Evolutionary conservation across 2,113 vertebrate genomes (phyloP), one percentile per base, ranked within the genome.

Genomic region (Spheniscus mendiculus): DNA sequence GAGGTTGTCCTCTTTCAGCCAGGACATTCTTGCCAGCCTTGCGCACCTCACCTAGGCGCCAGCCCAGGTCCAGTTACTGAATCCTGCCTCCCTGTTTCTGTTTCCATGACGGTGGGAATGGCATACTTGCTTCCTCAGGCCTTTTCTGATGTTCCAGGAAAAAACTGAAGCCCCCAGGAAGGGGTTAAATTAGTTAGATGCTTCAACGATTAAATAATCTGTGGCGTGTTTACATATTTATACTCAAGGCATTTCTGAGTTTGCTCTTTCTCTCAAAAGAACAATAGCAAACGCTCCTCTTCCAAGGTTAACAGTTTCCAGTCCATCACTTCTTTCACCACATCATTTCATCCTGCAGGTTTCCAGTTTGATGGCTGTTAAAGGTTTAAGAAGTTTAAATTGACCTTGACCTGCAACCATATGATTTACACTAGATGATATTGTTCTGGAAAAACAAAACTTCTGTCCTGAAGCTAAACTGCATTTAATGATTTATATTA

Each of bases 331-430:
- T 97, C 58, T 90, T 92, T 96, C 89, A 88, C 55, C 93, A 96
- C 76, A 89, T 94, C 38, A 82, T 89, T 81, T 93, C 81, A 83
- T 77, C 59, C 85, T 78, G 61, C 61, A 85, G 58, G 76, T 93
- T 94, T 96, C 90, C 93, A 97, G 90, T 87, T 67, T 96, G 78
- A 87, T 84, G 91, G 36, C 77, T 93, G 12, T 71, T 79, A 78
- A 50, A 93, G 81, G 42, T 83, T 97, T 97, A 93, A 93, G 91
- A 95, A 97, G 84, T 96, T 90, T 91, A 96, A 96, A 95, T 96
- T 91, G 95, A 95, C 96, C 97, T 90, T 94, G 94, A 96, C 91
- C 93, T 73, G 74, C 38, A 86, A 94, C 52, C 50, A 8, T 80
- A 73, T 50, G 82, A 96, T 93, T 95, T 96, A 90, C 94, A 74